Evolutionary conservation across 1,140 invertebrate genomes (phyloP).

Genomic region (Hylaeus anthracinus): DNA sequence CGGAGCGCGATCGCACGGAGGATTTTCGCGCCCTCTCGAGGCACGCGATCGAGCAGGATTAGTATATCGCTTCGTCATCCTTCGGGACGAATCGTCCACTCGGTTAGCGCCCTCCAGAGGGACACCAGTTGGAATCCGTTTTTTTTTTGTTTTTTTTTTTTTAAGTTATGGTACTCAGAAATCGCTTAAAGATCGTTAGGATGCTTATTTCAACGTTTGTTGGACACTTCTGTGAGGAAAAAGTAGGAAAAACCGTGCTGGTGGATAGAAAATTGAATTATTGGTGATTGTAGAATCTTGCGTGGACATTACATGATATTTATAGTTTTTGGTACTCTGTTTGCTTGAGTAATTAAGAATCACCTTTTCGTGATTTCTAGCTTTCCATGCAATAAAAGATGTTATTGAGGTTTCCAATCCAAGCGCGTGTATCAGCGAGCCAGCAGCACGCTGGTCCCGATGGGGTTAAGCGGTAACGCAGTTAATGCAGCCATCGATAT

Average conservation of each 20-base stretch:
- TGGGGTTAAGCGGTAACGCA: slow-evolving; percentile 53
- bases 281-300: too few species aligned
- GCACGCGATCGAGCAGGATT: slow-evolving; percentile 74
- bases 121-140: not conserved
- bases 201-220: too few species aligned
- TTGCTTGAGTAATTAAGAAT: too few species aligned
- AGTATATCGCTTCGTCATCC: slow-evolving; percentile 72
- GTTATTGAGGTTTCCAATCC: too few species aligned
- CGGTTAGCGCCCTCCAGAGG: not conserved
- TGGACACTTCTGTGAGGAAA: too few species aligned
- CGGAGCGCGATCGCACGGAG: slow-evolving; percentile 59
- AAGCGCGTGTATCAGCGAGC: slow-evolving; percentile 15
- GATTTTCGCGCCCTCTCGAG: slow-evolving; percentile 73
- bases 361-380: too few species aligned
- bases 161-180: not conserved
- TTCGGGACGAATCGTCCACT: slow-evolving; percentile 30
- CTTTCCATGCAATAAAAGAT: too few species aligned
- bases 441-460: slow-evolving; percentile 43
- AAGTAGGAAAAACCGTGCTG: too few species aligned
- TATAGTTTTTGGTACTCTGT: too few species aligned
- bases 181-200: too few species aligned
- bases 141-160: not conserved
- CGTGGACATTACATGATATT: too few species aligned
- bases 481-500: slow-evolving; percentile 58
- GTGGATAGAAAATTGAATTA: too few species aligned